A percentile compares a stretch with the other conserved stretches of the same genome.
Evolutionary conservation across 2,113 vertebrate genomes (phyloP).

Genomic region (Mesocricetus auratus): DNA sequence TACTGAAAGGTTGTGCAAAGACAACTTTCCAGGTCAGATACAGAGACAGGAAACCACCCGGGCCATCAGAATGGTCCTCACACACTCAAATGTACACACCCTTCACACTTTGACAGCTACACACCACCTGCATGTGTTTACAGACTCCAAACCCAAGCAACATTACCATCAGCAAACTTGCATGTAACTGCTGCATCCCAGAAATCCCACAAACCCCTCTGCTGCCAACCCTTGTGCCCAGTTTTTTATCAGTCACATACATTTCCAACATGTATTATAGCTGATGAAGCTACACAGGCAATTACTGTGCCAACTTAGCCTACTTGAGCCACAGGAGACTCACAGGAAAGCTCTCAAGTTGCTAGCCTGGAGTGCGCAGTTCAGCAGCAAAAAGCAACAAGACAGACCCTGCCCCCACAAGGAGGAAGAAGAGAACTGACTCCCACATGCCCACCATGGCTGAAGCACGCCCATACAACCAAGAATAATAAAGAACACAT

Average conservation of each 20-base stretch:
- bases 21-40: neutral
- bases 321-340: neutral
- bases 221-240: neutral
- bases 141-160: neutral
- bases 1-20: neutral
- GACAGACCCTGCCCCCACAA: no score
- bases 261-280: neutral
- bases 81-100: neutral
- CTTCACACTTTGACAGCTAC: neutral
- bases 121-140: neutral
- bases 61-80: neutral
- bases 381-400: no score
- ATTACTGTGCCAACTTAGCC: neutral
- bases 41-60: no score
- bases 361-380: no score
- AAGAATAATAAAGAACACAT: no score
- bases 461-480: no score
- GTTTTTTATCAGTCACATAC: no score
- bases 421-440: no score
- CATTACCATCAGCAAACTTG: neutral
- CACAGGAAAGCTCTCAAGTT: no score
- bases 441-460: no score
- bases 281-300: neutral
- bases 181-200: neutral
- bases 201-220: neutral